Evolutionary conservation across 2,888 invertebrate genomes (phyloP), one percentile per base, ranked within the genome.

Genomic region (Neuroscelio doddi): DNA sequence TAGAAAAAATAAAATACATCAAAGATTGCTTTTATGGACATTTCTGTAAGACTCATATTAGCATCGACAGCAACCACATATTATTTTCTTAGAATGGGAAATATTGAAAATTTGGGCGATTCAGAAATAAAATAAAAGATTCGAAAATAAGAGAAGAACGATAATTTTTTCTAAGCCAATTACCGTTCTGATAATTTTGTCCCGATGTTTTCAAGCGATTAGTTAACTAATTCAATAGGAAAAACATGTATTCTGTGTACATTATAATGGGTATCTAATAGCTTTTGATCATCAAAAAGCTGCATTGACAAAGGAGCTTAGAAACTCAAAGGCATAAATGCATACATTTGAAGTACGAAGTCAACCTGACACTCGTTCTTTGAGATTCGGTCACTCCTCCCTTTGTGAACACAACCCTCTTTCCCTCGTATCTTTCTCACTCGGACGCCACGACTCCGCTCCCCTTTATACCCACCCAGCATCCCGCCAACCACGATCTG

Each of bases 401-500:
- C 72, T 72, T 69, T 71, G 72, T 73, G n/a, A n/a, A 51, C 63
- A 47, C 51, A 38, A 34, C 53, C 44, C 56, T 64, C 64, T 47
- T 41, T 49, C 52, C 50, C 38, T 49, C 30, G 30, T 30, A 3
- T 2, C 59, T 55, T 39, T 46, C 55, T 47, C 30, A 42, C 56
- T 51, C 57, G 38, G 42, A 55, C 39, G 36, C 46, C 50, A 34
- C 47, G 21, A 15, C 51, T 49, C 51, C 42, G 15, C 50, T 50
- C 61, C 58, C 44, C 32, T 41, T 56, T 42, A 27, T 46, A 58
- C 46, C 64, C 62, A 57, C 42, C 52, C 44, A 53, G 71, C 69
- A 71, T 64, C 64, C 75, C 73, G 69, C 71, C 72, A 68, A 70
- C 70, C 70, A 69, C 72, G 62, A 63, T 63, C 59, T 75, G 68